Evolutionary conservation across 2,113 vertebrate genomes (phyloP).

Genomic region (Orthonyx spaldingii): DNA sequence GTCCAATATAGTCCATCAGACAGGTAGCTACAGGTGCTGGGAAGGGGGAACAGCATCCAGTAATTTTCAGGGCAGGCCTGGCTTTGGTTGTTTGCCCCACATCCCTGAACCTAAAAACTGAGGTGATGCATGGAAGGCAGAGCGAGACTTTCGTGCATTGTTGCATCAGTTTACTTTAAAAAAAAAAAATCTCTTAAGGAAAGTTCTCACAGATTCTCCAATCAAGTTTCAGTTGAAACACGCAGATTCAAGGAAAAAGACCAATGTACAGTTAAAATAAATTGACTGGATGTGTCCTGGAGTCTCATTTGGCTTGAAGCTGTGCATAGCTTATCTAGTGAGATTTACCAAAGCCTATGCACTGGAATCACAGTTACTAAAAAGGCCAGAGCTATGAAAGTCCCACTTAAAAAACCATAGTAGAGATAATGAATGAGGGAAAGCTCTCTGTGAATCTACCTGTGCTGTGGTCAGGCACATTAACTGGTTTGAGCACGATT

Average conservation of each 20-base stretch:
- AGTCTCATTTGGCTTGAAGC: not conserved
- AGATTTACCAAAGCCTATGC: not conserved
- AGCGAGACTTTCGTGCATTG: not conserved
- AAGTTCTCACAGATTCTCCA: not conserved
- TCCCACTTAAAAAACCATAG: not conserved
- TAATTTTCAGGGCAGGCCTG: not conserved
- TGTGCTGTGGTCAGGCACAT: not conserved
- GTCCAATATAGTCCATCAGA: not conserved
- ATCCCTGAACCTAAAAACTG: not conserved
- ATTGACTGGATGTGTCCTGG: not conserved
- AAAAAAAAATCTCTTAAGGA: not conserved
- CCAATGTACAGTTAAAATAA: not conserved
- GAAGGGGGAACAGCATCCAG: not conserved
- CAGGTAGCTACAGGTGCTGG: not conserved
- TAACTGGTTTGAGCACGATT: not conserved
- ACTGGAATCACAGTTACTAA: not conserved
- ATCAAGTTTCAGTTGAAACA: not conserved
- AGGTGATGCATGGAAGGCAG: not conserved
- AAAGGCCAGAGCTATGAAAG: not conserved
- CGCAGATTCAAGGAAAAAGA: not conserved
- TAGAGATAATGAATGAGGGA: not conserved
- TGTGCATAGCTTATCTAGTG: not conserved
- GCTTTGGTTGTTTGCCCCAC: not conserved
- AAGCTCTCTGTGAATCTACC: not conserved
- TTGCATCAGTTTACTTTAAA: not conserved